Evolutionary conservation across 2,797 vertebrate species (phyloP).

Genomic region (Sebastes steindachneri): DNA sequence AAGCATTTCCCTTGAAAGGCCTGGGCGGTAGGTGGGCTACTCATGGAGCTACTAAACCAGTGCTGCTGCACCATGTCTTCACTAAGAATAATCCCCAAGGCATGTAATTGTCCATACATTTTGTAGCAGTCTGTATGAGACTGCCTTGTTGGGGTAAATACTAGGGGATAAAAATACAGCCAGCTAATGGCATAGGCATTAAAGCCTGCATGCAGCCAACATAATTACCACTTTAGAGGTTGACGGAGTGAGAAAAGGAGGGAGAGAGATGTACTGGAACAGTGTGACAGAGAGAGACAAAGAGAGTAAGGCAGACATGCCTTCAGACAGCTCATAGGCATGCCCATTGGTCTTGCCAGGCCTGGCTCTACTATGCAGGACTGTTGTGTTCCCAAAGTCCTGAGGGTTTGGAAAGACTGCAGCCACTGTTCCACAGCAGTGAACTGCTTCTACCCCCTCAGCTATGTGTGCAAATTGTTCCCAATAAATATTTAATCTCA

Average conservation of each 20-base stretch:
- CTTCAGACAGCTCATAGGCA: conserved; percentile 33
- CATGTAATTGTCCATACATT: conserved; percentile 61
- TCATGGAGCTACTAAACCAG: conserved; percentile 21
- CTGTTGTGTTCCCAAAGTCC: conserved; percentile 50
- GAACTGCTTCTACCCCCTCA: conserved; percentile 24
- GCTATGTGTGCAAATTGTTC: conserved; percentile 56
- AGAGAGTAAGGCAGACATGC: conserved; percentile 36
- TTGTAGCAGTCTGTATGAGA: conserved; percentile 44
- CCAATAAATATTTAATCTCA: conserved; percentile 61
- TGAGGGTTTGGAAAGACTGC: conserved; percentile 41
- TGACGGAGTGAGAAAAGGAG: conserved; percentile 58
- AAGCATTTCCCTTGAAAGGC: conserved; percentile 1
- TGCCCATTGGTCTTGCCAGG: conserved; percentile 35
- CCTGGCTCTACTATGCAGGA: conserved; percentile 45
- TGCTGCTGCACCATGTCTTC: conserved; percentile 40
- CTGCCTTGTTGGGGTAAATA: conserved; percentile 63
- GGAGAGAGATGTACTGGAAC: conserved; percentile 4
- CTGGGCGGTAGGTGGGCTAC: conserved; percentile 11
- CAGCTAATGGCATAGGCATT: conserved; percentile 74
- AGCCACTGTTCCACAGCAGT: conserved; percentile 43
- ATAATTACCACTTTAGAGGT: conserved; percentile 69
- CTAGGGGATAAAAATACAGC: conserved; percentile 72
- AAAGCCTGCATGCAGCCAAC: conserved; percentile 65
- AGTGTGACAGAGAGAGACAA: conserved; percentile 19
- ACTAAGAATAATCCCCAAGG: conserved; percentile 53